phyloP scores from a whole-genome alignment of 2,888 invertebrate genomes.

The Boloria selene region DNA sequence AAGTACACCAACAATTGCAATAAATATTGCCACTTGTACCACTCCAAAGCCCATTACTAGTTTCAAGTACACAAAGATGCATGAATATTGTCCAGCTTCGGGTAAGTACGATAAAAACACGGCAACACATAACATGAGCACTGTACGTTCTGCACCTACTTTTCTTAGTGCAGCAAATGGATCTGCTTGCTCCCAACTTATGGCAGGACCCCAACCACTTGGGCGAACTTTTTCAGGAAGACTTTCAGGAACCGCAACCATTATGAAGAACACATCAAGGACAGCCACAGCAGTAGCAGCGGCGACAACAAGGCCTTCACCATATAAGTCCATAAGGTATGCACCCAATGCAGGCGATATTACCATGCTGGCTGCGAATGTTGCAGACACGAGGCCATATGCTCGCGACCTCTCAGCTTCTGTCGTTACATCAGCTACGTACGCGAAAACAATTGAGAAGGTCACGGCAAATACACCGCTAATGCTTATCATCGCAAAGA shows the following conservation, averaged over 20 bases:
- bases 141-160: slow-evolving; percentile 97
- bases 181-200: slow-evolving; percentile 99
- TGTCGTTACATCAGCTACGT: slow-evolving; percentile 99
- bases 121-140: slow-evolving; percentile 97
- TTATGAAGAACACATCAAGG: slow-evolving; percentile 98
- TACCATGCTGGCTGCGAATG: slow-evolving; percentile 99
- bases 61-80: slow-evolving; percentile 99
- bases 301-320: slow-evolving; percentile 93
- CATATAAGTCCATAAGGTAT: slow-evolving; percentile 92
- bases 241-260: slow-evolving; percentile 99
- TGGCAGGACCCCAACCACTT: slow-evolving; percentile 91
- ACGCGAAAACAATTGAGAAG: slow-evolving; percentile 99
- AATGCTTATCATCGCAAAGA: slow-evolving; percentile 99
- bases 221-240: slow-evolving; percentile 94
- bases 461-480: slow-evolving; percentile 99
- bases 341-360: slow-evolving; percentile 98
- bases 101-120: slow-evolving; percentile 99
- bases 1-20: slow-evolving; percentile 97
- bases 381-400: slow-evolving; percentile 98
- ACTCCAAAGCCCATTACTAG: slow-evolving; percentile 98
- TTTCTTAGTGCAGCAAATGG: slow-evolving; percentile 96
- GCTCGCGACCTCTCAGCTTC: slow-evolving; percentile 97
- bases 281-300: slow-evolving; percentile 97
- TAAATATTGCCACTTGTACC: slow-evolving; percentile 97
- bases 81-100: slow-evolving; percentile 99